Conservation (phyloP, 1,140 invertebrate species). For the Monochamus saltuarius region DNA sequence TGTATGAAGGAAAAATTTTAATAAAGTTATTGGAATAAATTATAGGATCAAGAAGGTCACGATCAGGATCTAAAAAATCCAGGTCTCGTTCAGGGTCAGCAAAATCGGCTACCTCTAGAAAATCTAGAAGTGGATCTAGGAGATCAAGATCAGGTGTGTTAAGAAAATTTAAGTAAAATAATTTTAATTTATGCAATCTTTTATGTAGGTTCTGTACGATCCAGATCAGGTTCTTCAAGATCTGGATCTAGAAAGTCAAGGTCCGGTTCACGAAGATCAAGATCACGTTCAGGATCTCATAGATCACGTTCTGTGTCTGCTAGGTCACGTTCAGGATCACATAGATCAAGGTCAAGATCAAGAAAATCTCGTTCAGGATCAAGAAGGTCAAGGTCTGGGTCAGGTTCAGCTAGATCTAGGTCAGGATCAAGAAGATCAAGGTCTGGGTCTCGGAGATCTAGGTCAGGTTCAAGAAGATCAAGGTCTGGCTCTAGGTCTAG, state of each 20-base stretch:
- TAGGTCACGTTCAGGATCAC: neutral
- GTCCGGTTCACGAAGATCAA: conserved; percentile 43
- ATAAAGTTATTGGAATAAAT: neutral
- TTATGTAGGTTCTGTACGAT: conserved; percentile 24
- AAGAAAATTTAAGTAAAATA: no score
- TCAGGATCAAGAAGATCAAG: conserved; percentile 35
- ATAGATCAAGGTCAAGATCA: conserved; percentile 48
- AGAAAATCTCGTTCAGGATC: conserved; percentile 52
- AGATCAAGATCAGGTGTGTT: conserved; percentile 40
- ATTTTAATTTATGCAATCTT: no score
- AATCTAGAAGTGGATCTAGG: conserved; percentile 44
- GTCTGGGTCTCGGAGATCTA: conserved; percentile 50
- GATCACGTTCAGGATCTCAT: no score
- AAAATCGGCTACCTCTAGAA: conserved; percentile 20
- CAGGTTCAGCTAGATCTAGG: conserved; percentile 26
- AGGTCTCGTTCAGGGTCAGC: conserved; percentile 48
- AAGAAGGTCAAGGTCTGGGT: conserved; percentile 29
- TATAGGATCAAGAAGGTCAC: conserved; percentile 40
- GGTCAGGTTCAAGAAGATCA: conserved; percentile 45
- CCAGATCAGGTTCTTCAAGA: conserved; percentile 50
- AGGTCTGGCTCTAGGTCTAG: conserved; percentile 27
- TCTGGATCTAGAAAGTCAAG: conserved; percentile 51
- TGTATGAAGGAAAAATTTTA: no score
- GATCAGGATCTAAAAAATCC: conserved; percentile 43
- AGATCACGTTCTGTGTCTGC: conserved; percentile 6